phyloP scores from a whole-genome alignment of 2,113 vertebrate genomes.

The Caracal caracal region DNA sequence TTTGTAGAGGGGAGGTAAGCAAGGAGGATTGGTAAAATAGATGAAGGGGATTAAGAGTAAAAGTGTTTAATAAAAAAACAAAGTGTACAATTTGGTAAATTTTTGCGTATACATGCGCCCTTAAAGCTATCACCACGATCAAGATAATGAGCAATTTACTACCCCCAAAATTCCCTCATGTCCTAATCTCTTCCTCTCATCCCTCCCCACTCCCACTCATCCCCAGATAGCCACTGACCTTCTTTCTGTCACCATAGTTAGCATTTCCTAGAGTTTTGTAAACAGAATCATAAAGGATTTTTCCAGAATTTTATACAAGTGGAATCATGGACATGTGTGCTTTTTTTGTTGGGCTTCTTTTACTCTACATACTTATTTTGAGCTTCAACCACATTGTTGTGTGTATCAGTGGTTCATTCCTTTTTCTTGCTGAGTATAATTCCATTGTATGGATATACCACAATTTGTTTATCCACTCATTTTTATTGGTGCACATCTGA shows the following conservation, averaged over 20 bases:
- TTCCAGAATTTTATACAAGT: constrained; percentile 47
- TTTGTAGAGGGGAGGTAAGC: neutral
- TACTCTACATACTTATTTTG: neutral
- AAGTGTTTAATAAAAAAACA: neutral
- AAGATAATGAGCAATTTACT: neutral
- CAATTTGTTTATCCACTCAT: neutral
- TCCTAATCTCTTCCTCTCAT: neutral
- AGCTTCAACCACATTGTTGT: neutral
- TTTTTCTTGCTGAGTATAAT: neutral
- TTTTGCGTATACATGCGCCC: neutral
- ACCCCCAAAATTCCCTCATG: neutral
- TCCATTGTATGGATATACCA: neutral
- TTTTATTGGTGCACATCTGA: neutral
- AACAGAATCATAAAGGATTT: neutral
- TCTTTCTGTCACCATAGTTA: neutral
- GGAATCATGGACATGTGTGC: neutral
- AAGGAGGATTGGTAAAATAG: neutral
- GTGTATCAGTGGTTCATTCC: neutral
- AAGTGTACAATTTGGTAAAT: neutral
- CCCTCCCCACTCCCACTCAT: neutral
- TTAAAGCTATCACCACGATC: neutral
- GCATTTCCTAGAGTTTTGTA: neutral
- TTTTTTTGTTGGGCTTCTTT: neutral
- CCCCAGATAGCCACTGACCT: neutral
- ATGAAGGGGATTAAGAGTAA: neutral